phyloP scores from a whole-genome alignment of 35 echinoderm and acorn worm species.

The Ptychodera flava region DNA sequence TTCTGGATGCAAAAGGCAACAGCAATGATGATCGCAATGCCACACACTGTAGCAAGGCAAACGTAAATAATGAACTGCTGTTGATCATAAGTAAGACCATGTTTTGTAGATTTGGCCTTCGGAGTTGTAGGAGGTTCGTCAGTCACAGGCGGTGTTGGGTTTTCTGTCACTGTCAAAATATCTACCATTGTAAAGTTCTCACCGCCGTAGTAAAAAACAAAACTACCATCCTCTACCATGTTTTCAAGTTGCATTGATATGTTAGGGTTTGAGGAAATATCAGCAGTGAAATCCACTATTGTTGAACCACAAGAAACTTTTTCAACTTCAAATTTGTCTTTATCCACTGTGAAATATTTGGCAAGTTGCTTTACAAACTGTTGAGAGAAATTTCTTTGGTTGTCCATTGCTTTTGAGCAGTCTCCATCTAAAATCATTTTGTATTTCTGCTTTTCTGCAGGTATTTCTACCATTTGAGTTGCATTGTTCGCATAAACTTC shows the following conservation, averaged over 20 bases:
- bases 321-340: slow-evolving; percentile 4
- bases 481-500: too few species aligned
- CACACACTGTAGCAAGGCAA: slow-evolving; percentile 52
- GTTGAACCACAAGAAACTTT: slow-evolving; percentile 47
- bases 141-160: neutral
- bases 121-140: neutral
- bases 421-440: slow-evolving; percentile 20
- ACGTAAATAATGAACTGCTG: slow-evolving; percentile 74
- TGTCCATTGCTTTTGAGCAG: neutral
- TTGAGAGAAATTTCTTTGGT: slow-evolving; percentile 1
- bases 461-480: too few species aligned
- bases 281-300: slow-evolving; percentile 25
- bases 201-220: slow-evolving; percentile 12
- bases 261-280: neutral
- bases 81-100: slow-evolving; percentile 36
- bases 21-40: slow-evolving; percentile 41
- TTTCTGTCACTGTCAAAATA: slow-evolving; percentile 15
- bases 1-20: slow-evolving; percentile 53
- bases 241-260: slow-evolving; percentile 8
- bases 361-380: slow-evolving; percentile 18
- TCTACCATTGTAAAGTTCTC: neutral
- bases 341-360: neutral
- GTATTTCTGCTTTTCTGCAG: neutral
- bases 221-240: neutral
- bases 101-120: neutral